Evolutionary conservation across 1,140 invertebrate species (phyloP).

Genomic region (Brachionus rubens): DNA sequence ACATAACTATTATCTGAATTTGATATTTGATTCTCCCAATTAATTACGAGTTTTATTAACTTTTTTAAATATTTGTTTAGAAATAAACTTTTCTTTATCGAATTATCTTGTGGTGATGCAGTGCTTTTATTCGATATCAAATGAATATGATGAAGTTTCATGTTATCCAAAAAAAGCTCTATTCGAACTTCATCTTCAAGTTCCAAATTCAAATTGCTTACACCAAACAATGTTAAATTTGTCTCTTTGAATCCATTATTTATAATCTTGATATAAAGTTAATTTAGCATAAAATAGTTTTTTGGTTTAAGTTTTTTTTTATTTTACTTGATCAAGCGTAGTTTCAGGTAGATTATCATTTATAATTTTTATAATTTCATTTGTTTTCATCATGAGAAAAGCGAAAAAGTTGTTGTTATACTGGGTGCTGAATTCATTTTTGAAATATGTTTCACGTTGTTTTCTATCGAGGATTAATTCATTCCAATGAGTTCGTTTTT

Average conservation of each 20-base stretch:
- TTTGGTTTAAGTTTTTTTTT: neutral
- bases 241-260: neutral
- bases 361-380: neutral
- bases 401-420: slow-evolving; percentile 10
- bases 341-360: neutral
- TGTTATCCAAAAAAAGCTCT: neutral
- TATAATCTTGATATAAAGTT: neutral
- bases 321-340: neutral
- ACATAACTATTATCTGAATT: slow-evolving; percentile 4
- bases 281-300: neutral
- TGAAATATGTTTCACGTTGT: neutral
- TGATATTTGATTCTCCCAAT: slow-evolving; percentile 21
- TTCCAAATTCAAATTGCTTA: neutral
- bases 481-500: slow-evolving; percentile 13
- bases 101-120: neutral
- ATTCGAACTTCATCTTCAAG: slow-evolving; percentile 19
- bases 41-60: neutral
- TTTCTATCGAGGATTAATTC: slow-evolving; percentile 12
- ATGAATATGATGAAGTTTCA: slow-evolving; percentile 9
- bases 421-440: neutral
- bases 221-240: neutral
- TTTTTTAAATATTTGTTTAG: slow-evolving; percentile 35
- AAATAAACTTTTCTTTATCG: neutral
- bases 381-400: slow-evolving; percentile 16
- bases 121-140: neutral